Base-by-base conservation (phyloP, 2,113 vertebrate genomes). In the Pipra filicauda region DNA sequence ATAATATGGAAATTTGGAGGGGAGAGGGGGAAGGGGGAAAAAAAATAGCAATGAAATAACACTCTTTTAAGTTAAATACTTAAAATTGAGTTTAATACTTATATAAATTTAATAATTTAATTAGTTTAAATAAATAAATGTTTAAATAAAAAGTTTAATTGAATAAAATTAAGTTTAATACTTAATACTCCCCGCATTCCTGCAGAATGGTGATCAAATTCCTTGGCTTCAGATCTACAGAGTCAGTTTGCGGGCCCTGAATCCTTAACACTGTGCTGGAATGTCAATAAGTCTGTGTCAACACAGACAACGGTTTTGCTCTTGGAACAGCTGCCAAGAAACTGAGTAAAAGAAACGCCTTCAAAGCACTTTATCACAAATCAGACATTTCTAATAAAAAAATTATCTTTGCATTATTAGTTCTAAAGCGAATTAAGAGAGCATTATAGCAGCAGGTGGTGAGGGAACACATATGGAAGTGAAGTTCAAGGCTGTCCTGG, bases 21-120 rank as follows among this genome's bases (percentile, higher is more conserved):
- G 11, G 6, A 1, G 0, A 1, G 5, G 15, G 6, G 3, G 2
- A 8, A 15, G 13, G 24, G 4, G 15, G 11, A 15, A 9, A 26
- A 26, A 14, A 26, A 49, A 69, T 5, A 21, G 1, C 27, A 76
- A 6, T n/a, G 0, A 74, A 73, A 54, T 15, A 51, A 46, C 15
- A 51, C 1, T 37, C 4, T 14, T 43, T 35, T 58, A 43, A 33
- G 5, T 30, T 41, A 41, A 41, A 41, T 41, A 41, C 39, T 41
- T 41, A 41, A 41, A 41, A 41, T 41, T 41, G 12, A 41, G 39
- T 41, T 41, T 41, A 41, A 41, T 41, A 41, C 39, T 41, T 41
- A 41, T 41, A 41, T 41, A 41, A 41, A 41, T 41, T 41, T 41
- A 41, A 41, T 41, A 41, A 41, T 41, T 41, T 41, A 41, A 41